Conservation (phyloP, 2,797 vertebrate genomes). For the Bovichtus diacanthus region DNA sequence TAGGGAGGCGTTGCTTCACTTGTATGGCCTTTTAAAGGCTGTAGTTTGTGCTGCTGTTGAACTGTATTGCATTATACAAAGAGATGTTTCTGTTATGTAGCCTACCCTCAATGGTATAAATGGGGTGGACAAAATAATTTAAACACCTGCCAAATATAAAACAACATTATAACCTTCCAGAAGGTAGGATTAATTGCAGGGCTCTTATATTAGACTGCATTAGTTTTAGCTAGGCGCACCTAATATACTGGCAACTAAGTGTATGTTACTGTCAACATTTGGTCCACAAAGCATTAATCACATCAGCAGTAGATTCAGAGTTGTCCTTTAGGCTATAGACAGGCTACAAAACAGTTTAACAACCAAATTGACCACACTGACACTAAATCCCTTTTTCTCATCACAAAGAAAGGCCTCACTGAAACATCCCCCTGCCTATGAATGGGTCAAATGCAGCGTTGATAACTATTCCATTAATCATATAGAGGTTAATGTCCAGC, state of each 20-base stretch:
- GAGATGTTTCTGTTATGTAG: neutral
- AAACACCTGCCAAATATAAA: neutral
- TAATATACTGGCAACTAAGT: neutral
- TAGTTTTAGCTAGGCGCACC: neutral
- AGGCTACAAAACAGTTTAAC: too few species aligned
- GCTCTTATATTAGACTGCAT: neutral
- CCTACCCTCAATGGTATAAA: neutral
- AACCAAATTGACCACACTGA: neutral
- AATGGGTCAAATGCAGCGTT: neutral
- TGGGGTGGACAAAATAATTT: neutral
- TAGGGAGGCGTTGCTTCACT: neutral
- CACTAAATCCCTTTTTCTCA: neutral
- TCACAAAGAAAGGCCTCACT: neutral
- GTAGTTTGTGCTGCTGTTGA: neutral
- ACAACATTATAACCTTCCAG: neutral
- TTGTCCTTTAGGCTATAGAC: conserved; percentile 5
- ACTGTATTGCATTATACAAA: neutral
- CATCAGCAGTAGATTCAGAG: neutral
- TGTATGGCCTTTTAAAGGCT: too few species aligned
- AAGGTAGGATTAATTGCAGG: neutral
- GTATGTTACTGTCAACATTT: neutral
- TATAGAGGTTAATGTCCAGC: neutral
- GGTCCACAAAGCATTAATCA: neutral
- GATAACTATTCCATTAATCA: neutral
- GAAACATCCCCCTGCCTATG: neutral